Conservation (phyloP, 2,797 vertebrate species). For the Hypotaenidia okinawae region DNA sequence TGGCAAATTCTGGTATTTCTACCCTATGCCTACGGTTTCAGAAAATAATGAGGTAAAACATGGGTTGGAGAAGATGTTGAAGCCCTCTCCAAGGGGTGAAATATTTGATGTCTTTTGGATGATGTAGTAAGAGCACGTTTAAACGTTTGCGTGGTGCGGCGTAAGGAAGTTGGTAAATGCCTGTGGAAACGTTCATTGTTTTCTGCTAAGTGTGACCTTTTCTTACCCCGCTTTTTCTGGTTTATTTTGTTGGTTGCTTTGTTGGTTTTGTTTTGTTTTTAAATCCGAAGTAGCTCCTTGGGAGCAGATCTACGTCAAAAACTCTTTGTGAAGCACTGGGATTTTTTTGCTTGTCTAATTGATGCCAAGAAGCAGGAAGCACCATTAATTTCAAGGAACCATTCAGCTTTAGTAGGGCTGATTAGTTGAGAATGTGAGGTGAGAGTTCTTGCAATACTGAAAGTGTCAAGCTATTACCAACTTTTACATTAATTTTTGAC, state of each 20-base stretch:
- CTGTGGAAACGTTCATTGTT: background rate
- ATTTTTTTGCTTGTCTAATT: background rate
- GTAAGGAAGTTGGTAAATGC: background rate
- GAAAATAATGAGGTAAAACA: background rate
- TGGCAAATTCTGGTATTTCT: background rate
- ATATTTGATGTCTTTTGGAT: background rate
- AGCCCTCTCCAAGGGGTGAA: background rate
- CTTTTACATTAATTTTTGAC: slow-evolving; percentile 7
- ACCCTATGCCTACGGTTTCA: background rate
- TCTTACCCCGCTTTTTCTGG: background rate
- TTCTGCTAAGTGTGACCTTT: background rate
- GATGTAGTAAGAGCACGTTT: background rate
- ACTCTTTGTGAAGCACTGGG: background rate
- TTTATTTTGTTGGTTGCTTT: background rate
- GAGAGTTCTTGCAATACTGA: background rate
- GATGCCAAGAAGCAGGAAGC: background rate
- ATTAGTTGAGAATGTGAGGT: background rate
- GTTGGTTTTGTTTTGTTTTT: background rate
- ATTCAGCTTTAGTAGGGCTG: background rate
- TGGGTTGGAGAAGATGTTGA: background rate
- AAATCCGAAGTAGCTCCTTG: background rate
- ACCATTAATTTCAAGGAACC: slow-evolving; percentile 31
- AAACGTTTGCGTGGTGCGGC: background rate
- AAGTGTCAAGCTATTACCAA: slow-evolving; percentile 8
- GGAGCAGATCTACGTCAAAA: background rate